phyloP scores from a whole-genome alignment of 2,797 vertebrate genomes.

The Melanitta fusca region DNA sequence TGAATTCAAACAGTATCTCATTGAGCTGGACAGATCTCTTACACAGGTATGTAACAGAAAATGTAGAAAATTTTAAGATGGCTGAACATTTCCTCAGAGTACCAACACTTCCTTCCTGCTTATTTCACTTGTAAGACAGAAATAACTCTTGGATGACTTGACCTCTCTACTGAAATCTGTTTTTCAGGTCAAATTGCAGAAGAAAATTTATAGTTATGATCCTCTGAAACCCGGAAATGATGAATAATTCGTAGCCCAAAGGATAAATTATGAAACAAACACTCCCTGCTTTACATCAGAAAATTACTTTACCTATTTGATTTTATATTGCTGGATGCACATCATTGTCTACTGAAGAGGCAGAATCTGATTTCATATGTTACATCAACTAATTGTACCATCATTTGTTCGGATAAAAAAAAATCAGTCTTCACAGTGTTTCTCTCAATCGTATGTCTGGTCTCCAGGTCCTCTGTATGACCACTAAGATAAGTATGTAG shows the following conservation, averaged over 20 bases:
- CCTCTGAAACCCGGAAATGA: background rate
- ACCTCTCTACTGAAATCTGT: background rate
- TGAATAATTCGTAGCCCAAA: background rate
- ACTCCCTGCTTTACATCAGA: background rate
- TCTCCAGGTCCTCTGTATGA: background rate
- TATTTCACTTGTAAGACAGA: conserved; percentile 9
- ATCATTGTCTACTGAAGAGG: background rate
- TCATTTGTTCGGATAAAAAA: background rate
- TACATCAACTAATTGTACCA: background rate
- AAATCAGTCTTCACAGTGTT: background rate
- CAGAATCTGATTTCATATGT: background rate
- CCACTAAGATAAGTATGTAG: background rate
- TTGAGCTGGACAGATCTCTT: background rate
- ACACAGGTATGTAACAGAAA: background rate
- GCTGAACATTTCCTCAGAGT: background rate
- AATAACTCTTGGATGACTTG: background rate
- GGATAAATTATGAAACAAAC: conserved; percentile 21
- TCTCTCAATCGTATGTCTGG: background rate
- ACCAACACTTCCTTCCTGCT: background rate
- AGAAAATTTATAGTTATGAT: background rate
- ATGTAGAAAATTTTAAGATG: conserved; percentile 9
- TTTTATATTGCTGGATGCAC: background rate
- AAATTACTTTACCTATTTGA: background rate
- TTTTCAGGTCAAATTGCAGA: background rate
- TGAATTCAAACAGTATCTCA: background rate